Conservation (phyloP, 2,888 invertebrate species). For the Hydraecia micacea region DNA sequence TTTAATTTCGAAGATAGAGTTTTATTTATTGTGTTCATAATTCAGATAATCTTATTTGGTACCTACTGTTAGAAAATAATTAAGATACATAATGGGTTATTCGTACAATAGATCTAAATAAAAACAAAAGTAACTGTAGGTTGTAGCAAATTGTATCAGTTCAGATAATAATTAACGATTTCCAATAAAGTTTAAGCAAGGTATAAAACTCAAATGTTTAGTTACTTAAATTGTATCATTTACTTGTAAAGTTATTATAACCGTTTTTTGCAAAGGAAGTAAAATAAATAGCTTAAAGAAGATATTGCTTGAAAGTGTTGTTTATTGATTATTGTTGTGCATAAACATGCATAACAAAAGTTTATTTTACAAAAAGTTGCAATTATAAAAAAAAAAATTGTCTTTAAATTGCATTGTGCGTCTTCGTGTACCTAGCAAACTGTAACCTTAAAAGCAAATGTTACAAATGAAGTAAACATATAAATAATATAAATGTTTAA, state of each 20-base stretch:
- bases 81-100: constrained; percentile 18
- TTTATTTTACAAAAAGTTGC: background rate
- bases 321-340: background rate
- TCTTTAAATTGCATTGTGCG: background rate
- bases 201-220: constrained; percentile 23
- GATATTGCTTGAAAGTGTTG: background rate
- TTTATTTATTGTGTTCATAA: constrained; percentile 17
- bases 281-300: no score
- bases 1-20: background rate
- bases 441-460: constrained; percentile 11
- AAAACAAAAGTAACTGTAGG: constrained; percentile 17
- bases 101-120: constrained; percentile 13
- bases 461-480: constrained; percentile 15
- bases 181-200: constrained; percentile 28
- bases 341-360: background rate
- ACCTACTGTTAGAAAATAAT: constrained; percentile 17
- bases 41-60: constrained; percentile 6
- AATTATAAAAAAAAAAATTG: background rate
- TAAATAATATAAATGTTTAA: constrained; percentile 45
- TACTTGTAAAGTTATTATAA: background rate
- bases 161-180: constrained; percentile 3
- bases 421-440: background rate
- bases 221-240: constrained; percentile 36
- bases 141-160: constrained; percentile 17
- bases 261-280: background rate